phyloP scores from a whole-genome alignment of 2,888 invertebrate genomes.

The Leucania comma region DNA sequence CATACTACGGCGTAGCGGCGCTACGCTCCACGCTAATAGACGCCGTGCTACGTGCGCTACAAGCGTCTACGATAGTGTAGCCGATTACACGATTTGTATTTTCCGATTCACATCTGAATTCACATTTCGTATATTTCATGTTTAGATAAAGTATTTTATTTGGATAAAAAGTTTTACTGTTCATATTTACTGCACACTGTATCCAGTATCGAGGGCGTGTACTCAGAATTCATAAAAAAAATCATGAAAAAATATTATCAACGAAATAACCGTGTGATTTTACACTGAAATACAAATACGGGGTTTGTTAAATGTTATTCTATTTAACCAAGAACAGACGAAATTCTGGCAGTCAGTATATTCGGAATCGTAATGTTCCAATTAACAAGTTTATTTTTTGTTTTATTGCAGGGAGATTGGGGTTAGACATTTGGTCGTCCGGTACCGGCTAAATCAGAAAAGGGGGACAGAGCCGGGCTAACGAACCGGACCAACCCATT shows the following conservation, averaged over 20 bases:
- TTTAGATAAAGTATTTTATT: slow-evolving; percentile 37
- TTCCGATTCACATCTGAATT: slow-evolving; percentile 45
- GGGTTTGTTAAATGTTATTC: slow-evolving; percentile 46
- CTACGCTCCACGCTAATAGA: slow-evolving; percentile 51
- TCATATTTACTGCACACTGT: slow-evolving; percentile 26
- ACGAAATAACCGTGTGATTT: slow-evolving; percentile 23
- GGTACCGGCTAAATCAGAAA: slow-evolving; percentile 60
- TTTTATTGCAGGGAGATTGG: slow-evolving; percentile 49
- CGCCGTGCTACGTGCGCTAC: slow-evolving; percentile 50
- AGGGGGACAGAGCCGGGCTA: slow-evolving; percentile 67
- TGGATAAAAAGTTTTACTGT: slow-evolving; percentile 21
- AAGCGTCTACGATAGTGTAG: slow-evolving; percentile 54
- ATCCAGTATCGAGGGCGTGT: background rate
- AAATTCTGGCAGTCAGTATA: slow-evolving; percentile 27
- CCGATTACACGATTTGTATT: slow-evolving; percentile 52
- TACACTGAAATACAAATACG: slow-evolving; percentile 21
- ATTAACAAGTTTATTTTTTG: slow-evolving; percentile 61
- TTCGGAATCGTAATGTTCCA: slow-evolving; percentile 52
- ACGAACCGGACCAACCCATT: slow-evolving; percentile 74
- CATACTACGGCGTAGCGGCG: slow-evolving; percentile 58
- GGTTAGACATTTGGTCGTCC: slow-evolving; percentile 52
- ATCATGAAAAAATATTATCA: slow-evolving; percentile 26
- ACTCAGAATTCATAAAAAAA: slow-evolving; percentile 19
- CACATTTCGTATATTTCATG: slow-evolving; percentile 18
- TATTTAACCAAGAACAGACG: slow-evolving; percentile 38